Evolutionary conservation across 1,140 invertebrate species (phyloP).

Genomic region (Cherax quadricarinatus): DNA sequence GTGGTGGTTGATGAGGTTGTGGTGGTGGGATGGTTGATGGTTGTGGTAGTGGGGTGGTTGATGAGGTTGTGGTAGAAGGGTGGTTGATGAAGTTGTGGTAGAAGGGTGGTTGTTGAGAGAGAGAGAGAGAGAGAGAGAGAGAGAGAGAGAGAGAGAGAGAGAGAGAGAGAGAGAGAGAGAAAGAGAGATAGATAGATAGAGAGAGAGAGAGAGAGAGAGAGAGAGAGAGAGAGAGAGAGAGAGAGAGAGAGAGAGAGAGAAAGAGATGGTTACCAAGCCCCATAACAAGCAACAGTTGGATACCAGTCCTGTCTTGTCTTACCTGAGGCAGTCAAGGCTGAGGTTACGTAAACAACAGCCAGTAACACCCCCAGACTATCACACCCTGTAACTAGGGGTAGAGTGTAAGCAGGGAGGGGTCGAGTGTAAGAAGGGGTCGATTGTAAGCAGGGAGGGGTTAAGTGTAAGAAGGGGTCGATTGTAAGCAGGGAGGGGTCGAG

Average conservation of each 20-base stretch:
- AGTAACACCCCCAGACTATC: background rate
- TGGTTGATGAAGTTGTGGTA: no score
- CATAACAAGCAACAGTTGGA: background rate
- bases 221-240: background rate
- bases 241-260: background rate
- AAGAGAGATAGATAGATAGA: background rate
- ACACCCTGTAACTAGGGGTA: background rate
- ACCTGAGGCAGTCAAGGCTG: background rate
- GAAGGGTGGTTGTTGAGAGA: no score
- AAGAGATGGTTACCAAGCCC: background rate
- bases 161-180: background rate
- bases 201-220: background rate
- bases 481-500: no score
- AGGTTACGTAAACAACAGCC: background rate
- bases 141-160: background rate
- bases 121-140: background rate
- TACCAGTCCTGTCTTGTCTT: conserved; percentile 19
- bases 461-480: no score
- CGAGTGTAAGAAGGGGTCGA: no score
- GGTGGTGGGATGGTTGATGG: no score
- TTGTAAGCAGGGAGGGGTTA: no score
- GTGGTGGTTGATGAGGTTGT: no score
- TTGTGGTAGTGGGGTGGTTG: no score
- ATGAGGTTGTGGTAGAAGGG: no score
- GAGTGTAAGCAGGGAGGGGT: no score